Evolutionary conservation across 30 jellyfish, hydroid and myxozoan species (phyloP).

Genomic region (Catostylus mosaicus): DNA sequence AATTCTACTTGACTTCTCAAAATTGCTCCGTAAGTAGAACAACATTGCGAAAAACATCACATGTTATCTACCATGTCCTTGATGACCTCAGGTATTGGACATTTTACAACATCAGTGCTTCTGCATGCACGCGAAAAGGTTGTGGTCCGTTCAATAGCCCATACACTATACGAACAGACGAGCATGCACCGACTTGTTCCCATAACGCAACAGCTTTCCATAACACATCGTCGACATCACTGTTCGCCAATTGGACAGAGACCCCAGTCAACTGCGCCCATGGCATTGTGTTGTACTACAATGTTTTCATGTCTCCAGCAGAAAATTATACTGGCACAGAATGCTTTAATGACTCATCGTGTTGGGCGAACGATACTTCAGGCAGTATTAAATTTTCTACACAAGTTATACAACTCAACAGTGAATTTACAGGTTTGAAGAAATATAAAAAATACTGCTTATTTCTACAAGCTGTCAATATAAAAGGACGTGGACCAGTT

Average conservation of each 20-base stretch:
- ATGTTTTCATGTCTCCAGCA: conserved; percentile 24
- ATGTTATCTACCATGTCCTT: not conserved
- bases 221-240: conserved; percentile 31
- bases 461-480: conserved; percentile 51
- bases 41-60: conserved; percentile 20
- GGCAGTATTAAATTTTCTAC: not conserved
- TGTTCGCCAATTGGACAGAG: conserved; percentile 30
- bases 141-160: conserved; percentile 66
- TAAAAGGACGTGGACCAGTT: conserved; percentile 69
- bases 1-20: not conserved
- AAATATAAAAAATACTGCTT: conserved; percentile 50
- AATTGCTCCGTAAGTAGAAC: conserved; percentile 7
- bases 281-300: conserved; percentile 32
- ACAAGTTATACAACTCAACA: not conserved
- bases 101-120: conserved; percentile 34
- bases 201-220: conserved; percentile 16
- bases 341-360: conserved; percentile 33
- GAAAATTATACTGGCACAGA: not conserved
- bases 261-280: conserved; percentile 46
- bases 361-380: conserved; percentile 17
- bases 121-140: conserved; percentile 65
- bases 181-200: conserved; percentile 68
- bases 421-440: conserved; percentile 27
- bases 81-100: conserved; percentile 34
- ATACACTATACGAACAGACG: conserved; percentile 16